Conservation (phyloP, 2,888 invertebrate genomes). For the Eueremaeus valkanovi region DNA sequence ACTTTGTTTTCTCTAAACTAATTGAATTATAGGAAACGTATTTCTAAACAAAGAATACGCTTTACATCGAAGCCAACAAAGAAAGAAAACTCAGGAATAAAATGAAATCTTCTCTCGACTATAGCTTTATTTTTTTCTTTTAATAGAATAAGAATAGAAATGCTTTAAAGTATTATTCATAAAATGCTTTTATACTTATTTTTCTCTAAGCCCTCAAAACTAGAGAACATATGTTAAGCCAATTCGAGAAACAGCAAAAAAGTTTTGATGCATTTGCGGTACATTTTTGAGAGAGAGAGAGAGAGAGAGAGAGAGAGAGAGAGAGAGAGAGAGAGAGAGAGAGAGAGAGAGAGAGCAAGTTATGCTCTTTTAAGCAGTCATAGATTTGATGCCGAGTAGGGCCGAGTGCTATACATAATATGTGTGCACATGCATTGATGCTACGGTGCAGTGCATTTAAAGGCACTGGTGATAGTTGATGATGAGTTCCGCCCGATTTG, state of each 20-base stretch:
- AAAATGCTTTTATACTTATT: not conserved
- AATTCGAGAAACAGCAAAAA: not conserved
- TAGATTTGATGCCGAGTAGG: not conserved
- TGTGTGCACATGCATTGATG: too few species aligned
- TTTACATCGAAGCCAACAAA: too few species aligned
- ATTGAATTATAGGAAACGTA: too few species aligned
- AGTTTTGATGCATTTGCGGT: not conserved
- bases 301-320: too few species aligned
- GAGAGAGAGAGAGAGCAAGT: too few species aligned
- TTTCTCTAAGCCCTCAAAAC: not conserved
- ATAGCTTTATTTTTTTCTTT: too few species aligned
- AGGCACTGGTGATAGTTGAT: slow-evolving; percentile 17
- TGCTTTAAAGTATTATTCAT: not conserved
- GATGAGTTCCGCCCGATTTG: slow-evolving; percentile 33
- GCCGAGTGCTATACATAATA: not conserved
- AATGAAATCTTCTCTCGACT: too few species aligned
- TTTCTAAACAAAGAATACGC: too few species aligned
- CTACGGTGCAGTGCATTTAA: slow-evolving; percentile 19
- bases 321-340: too few species aligned
- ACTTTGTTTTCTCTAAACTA: too few species aligned
- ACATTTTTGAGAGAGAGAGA: not conserved
- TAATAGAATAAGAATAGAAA: too few species aligned
- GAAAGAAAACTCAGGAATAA: too few species aligned
- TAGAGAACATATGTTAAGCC: slow-evolving; percentile 14
- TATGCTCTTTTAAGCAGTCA: not conserved